Conservation (phyloP, 2,888 invertebrate species). For the Acrobeloides nanus region DNA sequence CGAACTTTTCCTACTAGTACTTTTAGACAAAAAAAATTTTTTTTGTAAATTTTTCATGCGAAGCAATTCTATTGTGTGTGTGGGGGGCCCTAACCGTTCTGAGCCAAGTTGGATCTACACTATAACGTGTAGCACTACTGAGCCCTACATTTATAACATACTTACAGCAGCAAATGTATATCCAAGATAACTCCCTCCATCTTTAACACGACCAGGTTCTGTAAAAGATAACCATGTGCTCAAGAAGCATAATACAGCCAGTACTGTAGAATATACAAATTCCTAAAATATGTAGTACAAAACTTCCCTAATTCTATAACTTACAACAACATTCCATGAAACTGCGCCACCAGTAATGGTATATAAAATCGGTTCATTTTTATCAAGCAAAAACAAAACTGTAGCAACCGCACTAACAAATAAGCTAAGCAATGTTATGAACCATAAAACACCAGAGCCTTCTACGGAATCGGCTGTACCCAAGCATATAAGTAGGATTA, state of each 20-base stretch:
- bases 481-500: constrained; percentile 42
- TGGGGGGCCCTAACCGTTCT: no score
- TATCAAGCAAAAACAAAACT: constrained; percentile 42
- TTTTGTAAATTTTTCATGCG: no score
- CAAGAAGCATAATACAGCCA: constrained; percentile 39
- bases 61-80: no score
- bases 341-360: constrained; percentile 39
- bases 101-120: no score
- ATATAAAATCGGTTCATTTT: constrained; percentile 38
- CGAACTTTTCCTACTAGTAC: no score
- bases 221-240: constrained; percentile 47
- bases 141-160: background rate
- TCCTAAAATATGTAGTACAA: constrained; percentile 25
- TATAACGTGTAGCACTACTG: no score
- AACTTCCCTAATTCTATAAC: constrained; percentile 6
- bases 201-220: constrained; percentile 32
- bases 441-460: constrained; percentile 49
- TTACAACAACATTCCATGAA: constrained; percentile 42
- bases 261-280: constrained; percentile 46
- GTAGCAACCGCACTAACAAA: constrained; percentile 41
- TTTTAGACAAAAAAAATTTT: no score
- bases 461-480: constrained; percentile 38
- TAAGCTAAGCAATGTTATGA: constrained; percentile 31
- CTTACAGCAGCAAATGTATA: constrained; percentile 47
- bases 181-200: constrained; percentile 36